Base-by-base conservation (phyloP, 2,888 invertebrate species). In the Lasioglossum figueresi region DNA sequence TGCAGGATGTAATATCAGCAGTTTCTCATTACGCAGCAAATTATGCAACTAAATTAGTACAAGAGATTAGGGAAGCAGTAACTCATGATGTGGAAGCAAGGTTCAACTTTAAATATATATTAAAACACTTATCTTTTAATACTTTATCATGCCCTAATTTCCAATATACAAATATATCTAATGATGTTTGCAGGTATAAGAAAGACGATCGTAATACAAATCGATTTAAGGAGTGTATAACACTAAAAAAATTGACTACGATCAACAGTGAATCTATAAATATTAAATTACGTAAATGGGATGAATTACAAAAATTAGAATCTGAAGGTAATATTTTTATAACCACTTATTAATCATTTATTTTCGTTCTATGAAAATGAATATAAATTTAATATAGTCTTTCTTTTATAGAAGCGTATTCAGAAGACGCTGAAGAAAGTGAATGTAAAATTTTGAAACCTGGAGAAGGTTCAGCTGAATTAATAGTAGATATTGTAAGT, bases 21-120 rank as follows among this genome's bases (percentile, higher is more conserved):
- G 97, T 97, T 80, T 96, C 97, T 1, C 95, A 95, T 66, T 96
- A 96, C 93, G 98, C 98, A 16, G 96, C 97, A 0, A 96, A 96
- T 40, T 96, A 97, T 91, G 97, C 97, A n/a, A 96, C 96, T 89
- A 95, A 95, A 74, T 95, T 98, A 37, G 97, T 98, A 0, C 96
- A 97, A 81, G 94, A 96, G 87, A 96, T 98, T n/a, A 98, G 98
- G 94, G 95, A 96, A 71, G 95, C 96, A 37, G 95, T 98, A 23
- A 95, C 96, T 82, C 94, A 95, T 79, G 98, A 98, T 95, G 95
- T 96, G 78, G 95, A 96, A 90, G 95, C 96, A 80, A 96, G 97
- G 97, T 97, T 73, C 23, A n/a, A 14, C 23, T 37, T 48, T 85
- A 56, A 37, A 43, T 27, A 45, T 43, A 31, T 10, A 43, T 45